Conservation (phyloP, 2,113 vertebrate genomes). For the Chaetorhynchus papuensis region DNA sequence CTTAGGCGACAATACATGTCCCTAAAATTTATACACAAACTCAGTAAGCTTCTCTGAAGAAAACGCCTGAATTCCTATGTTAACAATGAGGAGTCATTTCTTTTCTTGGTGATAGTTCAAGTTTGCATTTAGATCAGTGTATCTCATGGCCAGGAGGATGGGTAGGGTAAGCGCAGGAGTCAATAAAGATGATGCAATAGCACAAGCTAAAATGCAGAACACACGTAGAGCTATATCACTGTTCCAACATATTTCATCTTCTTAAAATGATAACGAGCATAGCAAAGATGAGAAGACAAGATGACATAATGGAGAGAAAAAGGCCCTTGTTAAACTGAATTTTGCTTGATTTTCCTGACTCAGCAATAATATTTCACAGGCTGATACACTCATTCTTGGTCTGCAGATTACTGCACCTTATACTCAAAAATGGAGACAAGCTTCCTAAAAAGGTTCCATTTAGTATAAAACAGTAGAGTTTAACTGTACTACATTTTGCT, state of each 20-base stretch:
- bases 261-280: neutral
- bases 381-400: neutral
- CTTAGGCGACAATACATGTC: neutral
- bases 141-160: neutral
- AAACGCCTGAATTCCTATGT: neutral
- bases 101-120: neutral
- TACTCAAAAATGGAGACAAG: neutral
- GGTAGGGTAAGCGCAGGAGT: neutral
- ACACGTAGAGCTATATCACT: neutral
- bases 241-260: neutral
- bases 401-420: neutral
- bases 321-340: neutral
- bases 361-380: neutral
- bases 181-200: neutral
- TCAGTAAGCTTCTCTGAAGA: neutral
- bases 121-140: neutral
- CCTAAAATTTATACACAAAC: neutral
- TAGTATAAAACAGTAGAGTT: neutral
- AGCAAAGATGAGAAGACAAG: neutral
- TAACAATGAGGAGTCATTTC: neutral
- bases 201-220: neutral
- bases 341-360: neutral
- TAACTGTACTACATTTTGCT: neutral
- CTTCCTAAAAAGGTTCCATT: neutral
- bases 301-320: neutral